These are phyloP conservation scores for Xiphophorus hellerii DNA, from an alignment of 2,113 vertebrate genomes.

Conservation along the genomic window DNA sequence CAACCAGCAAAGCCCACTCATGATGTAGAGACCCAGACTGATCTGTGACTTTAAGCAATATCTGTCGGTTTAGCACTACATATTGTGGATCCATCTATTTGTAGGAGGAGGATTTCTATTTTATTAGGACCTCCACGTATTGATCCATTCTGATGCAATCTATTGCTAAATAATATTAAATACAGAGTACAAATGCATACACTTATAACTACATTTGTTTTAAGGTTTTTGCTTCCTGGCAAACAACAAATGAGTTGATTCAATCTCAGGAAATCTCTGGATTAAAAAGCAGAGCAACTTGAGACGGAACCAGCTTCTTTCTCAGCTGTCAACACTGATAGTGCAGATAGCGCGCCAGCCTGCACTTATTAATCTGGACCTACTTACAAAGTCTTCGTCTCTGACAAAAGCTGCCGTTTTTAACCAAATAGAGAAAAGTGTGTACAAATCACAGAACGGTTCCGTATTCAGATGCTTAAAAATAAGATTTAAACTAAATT, in stretches of 20 bases:
- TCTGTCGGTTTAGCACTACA: too few relatives aligned
- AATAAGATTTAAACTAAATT: background rate
- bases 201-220: background rate
- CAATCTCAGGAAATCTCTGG: conserved; percentile 19
- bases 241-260: background rate
- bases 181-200: background rate
- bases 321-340: conserved; percentile 10
- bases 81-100: background rate
- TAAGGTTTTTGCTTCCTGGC: background rate
- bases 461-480: background rate
- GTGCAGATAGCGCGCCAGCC: conserved; percentile 18
- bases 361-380: background rate
- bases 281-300: conserved; percentile 31
- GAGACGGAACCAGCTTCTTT: conserved; percentile 31
- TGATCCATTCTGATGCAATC: background rate
- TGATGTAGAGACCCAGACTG: background rate
- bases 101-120: background rate
- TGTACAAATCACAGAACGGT: background rate
- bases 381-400: background rate
- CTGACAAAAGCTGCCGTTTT: background rate
- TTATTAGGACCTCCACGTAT: background rate
- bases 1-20: background rate
- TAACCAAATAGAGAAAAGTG: background rate
- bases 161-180: too few relatives aligned
- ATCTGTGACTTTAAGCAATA: too few relatives aligned